phyloP scores from a whole-genome alignment of 2,113 vertebrate species.

The Pteruthius melanotis region DNA sequence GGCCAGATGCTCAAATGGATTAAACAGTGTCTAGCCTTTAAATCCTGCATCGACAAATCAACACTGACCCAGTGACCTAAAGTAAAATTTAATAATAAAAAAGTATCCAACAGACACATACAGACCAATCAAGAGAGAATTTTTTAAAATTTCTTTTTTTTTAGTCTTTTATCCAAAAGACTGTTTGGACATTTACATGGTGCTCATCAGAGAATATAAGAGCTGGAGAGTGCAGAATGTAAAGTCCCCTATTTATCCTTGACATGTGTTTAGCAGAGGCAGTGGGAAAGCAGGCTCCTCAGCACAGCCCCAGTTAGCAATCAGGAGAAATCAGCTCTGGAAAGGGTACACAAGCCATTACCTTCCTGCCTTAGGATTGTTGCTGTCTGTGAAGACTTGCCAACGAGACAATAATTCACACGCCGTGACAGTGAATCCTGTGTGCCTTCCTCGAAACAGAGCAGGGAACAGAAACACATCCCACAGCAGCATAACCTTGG shows the following conservation, averaged over 20 bases:
- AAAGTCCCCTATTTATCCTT: constrained; percentile 14
- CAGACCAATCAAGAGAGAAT: neutral
- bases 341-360: neutral
- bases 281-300: neutral
- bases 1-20: constrained; percentile 52
- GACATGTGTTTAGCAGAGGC: neutral
- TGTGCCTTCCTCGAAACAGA: neutral
- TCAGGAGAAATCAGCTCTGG: neutral
- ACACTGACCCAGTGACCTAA: constrained; percentile 41
- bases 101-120: neutral
- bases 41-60: constrained; percentile 22
- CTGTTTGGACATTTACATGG: neutral
- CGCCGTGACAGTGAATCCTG: neutral
- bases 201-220: neutral
- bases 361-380: neutral
- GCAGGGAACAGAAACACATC: neutral
- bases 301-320: neutral
- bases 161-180: no score
- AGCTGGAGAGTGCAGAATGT: neutral
- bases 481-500: neutral
- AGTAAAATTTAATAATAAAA: neutral
- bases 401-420: neutral
- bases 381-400: neutral
- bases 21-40: constrained; percentile 41
- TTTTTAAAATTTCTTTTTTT: neutral